Base-by-base conservation (phyloP, 2,888 invertebrate genomes). In the Zaprionus bogoriensis region DNA sequence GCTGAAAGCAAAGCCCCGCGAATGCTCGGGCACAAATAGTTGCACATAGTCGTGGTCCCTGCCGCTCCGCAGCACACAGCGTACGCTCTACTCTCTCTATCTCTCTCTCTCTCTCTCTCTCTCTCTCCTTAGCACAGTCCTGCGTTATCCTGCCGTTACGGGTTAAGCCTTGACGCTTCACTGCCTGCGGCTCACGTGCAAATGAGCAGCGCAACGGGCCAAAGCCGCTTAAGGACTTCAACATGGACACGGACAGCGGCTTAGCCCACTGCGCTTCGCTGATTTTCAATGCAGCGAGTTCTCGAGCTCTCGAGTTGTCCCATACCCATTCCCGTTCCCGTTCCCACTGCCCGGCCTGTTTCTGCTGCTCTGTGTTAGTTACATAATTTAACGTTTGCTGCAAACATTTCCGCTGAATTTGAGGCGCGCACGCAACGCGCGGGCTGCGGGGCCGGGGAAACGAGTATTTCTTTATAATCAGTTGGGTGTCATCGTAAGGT, bases 401-500 rank as follows among this genome's bases (percentile, higher is more conserved):
- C 81, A 68, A 81, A 81, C 80, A 81, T 81, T 81, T 81, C 80
- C 84, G 84, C 80, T 81, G 82, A 81, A 81, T 81, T 81, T 84
- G 81, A 60, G 63, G 47, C 62, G 47, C 42, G 25, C 80, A 81
- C 80, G 80, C 80, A 77, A 66, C 38, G 28, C 9, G 2, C 12
- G 2, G 10, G 32, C 17, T 22, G 12, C 19, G 25, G 20, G 17
- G 28, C 28, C 30, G 12, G 60, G 62, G 65, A 57, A 70, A 20
- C 53, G 42, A 64, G 50, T 77, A 77, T 84, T 81, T 74, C 76
- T 75, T 71, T 78, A 78, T 85, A 81, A 85, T 83, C 85, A 80
- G 74, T 66, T 80, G 80, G 71, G 81, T 89, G 89, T 89, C 89
- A 89, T 89, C 89, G 75, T 83, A 88, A 89, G 89, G 89, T 88